phyloP scores from a whole-genome alignment of 2,888 invertebrate species.

The Phragmatobia fuliginosa region DNA sequence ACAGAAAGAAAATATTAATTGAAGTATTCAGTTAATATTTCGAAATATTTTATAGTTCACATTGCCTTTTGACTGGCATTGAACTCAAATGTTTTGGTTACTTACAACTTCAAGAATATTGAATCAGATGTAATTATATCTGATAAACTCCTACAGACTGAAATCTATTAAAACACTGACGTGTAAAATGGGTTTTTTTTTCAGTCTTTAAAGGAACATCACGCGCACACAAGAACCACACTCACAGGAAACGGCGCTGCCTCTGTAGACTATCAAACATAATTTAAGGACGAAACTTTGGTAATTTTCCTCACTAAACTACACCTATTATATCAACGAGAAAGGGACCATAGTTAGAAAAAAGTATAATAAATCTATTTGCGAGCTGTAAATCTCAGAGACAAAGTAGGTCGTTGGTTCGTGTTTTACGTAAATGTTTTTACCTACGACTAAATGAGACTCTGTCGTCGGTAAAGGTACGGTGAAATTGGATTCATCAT shows the following conservation, averaged over 20 bases:
- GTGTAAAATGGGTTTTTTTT: background rate
- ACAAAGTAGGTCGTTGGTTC: conserved; percentile 58
- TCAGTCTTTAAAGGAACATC: conserved; percentile 6
- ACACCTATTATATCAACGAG: conserved; percentile 44
- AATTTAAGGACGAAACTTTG: conserved; percentile 54
- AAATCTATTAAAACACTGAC: background rate
- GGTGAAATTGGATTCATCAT: conserved; percentile 76
- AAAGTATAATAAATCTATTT: conserved; percentile 56
- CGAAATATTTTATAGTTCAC: background rate
- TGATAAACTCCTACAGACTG: background rate
- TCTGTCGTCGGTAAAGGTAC: conserved; percentile 59
- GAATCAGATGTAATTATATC: background rate
- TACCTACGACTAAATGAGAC: conserved; percentile 67
- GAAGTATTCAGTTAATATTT: background rate
- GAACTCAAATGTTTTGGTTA: background rate
- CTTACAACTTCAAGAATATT: background rate
- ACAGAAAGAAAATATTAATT: too few species aligned
- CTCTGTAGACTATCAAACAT: conserved; percentile 36
- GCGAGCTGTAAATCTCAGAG: conserved; percentile 57
- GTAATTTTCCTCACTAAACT: conserved; percentile 49
- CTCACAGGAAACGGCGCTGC: conserved; percentile 9
- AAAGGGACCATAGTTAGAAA: conserved; percentile 49
- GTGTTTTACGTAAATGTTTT: conserved; percentile 66
- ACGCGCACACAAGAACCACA: background rate
- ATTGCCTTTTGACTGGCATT: background rate